Conservation (phyloP, 2,888 invertebrate species). For the Aquatica leii region DNA sequence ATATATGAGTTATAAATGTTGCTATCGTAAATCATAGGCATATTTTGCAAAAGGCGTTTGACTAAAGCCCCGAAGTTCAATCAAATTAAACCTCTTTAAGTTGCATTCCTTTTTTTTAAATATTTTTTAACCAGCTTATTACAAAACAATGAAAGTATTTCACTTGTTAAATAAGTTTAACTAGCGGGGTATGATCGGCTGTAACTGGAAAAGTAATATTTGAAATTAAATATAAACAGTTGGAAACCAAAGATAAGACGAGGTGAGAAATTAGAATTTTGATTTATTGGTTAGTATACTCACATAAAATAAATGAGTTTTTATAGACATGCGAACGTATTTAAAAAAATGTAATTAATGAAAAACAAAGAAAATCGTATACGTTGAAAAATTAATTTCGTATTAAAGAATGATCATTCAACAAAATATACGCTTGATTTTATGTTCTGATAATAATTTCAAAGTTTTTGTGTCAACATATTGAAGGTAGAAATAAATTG, state of each 20-base stretch:
- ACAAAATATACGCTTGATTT: slow-evolving; percentile 1
- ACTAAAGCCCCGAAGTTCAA: too few relatives aligned
- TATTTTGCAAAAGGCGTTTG: slow-evolving; percentile 20
- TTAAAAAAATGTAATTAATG: slow-evolving; percentile 32
- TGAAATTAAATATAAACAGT: slow-evolving; percentile 39
- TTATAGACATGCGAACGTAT: slow-evolving; percentile 27
- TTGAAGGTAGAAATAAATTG: slow-evolving; percentile 22
- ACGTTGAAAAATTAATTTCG: slow-evolving; percentile 19
- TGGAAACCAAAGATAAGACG: slow-evolving; percentile 39
- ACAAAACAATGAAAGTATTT: slow-evolving; percentile 13
- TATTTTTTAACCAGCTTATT: slow-evolving; percentile 15
- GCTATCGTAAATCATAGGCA: slow-evolving; percentile 42
- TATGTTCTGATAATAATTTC: slow-evolving; percentile 15
- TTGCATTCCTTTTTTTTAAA: neutral
- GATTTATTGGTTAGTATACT: slow-evolving; percentile 37
- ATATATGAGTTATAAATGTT: slow-evolving; percentile 41
- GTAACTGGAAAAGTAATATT: slow-evolving; percentile 4
- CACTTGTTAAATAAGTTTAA: slow-evolving; percentile 8
- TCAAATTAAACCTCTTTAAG: neutral
- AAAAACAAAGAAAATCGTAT: slow-evolving; percentile 23
- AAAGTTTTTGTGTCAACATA: slow-evolving; percentile 14
- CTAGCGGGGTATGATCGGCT: slow-evolving; percentile 1
- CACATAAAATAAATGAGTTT: slow-evolving; percentile 36
- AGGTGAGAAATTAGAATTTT: slow-evolving; percentile 43
- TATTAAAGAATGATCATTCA: slow-evolving; percentile 5